Evolutionary conservation across 2,888 invertebrate species (phyloP).

Genomic region (Spodoptera exigua): DNA sequence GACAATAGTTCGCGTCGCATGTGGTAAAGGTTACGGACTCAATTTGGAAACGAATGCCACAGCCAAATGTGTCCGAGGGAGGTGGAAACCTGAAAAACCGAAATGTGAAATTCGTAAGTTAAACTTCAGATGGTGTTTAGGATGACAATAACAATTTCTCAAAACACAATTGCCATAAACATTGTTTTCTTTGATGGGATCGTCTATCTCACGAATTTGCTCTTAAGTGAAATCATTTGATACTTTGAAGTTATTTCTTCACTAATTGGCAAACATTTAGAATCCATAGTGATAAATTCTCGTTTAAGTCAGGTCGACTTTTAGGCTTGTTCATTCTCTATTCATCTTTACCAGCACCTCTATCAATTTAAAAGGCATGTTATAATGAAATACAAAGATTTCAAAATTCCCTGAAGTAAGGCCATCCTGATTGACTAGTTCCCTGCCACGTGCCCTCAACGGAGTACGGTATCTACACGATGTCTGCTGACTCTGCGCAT

Average conservation of each 20-base stretch:
- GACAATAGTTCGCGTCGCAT: slow-evolving; percentile 93
- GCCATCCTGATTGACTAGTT: slow-evolving; percentile 86
- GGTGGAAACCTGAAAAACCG: slow-evolving; percentile 95
- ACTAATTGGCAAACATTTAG: too few relatives aligned
- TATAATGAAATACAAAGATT: too few relatives aligned
- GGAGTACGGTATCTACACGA: slow-evolving; percentile 91
- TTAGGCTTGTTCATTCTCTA: too few relatives aligned
- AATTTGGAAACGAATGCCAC: slow-evolving; percentile 93
- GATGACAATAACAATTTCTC: not conserved
- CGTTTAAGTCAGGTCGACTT: too few relatives aligned
- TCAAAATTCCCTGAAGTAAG: too few relatives aligned
- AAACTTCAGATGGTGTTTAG: not conserved
- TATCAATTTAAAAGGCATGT: too few relatives aligned
- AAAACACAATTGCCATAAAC: not conserved
- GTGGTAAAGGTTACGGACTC: slow-evolving; percentile 93
- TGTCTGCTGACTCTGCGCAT: slow-evolving; percentile 80
- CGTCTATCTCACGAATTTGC: too few relatives aligned
- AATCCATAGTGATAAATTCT: too few relatives aligned
- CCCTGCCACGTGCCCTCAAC: slow-evolving; percentile 92
- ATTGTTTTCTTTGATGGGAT: too few relatives aligned
- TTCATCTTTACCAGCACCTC: too few relatives aligned
- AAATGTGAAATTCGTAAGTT: slow-evolving; percentile 93
- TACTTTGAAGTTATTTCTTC: too few relatives aligned
- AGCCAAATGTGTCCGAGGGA: slow-evolving; percentile 94
- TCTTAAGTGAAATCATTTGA: too few relatives aligned